Evolutionary conservation across 1,140 invertebrate species (phyloP).

Genomic region (Halictus rubicundus): DNA sequence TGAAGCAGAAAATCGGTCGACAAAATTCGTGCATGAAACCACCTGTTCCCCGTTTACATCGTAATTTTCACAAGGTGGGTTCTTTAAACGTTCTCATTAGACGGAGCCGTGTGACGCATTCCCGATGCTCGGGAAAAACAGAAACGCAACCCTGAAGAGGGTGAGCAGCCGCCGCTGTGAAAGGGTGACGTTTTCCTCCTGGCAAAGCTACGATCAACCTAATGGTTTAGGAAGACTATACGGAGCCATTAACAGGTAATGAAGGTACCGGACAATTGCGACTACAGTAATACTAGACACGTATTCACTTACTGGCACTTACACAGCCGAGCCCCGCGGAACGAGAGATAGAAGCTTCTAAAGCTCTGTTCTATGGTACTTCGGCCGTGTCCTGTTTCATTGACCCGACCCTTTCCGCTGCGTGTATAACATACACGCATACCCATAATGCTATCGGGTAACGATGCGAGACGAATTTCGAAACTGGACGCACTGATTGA

Average conservation of each 20-base stretch:
- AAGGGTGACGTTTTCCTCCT: not conserved
- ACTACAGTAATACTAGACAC: conserved; percentile 22
- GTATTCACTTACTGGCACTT: conserved; percentile 35
- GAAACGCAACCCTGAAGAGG: too few species aligned
- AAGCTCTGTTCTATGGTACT: conserved; percentile 33
- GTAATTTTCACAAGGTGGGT: not conserved
- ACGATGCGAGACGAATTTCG: conserved; percentile 28
- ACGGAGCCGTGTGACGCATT: not conserved
- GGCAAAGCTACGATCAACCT: conserved; percentile 4
- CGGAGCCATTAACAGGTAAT: conserved; percentile 36
- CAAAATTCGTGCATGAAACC: not conserved
- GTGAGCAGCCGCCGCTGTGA: not conserved
- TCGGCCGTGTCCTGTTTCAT: conserved; percentile 38
- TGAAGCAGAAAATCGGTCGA: not conserved
- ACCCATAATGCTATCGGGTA: conserved; percentile 42
- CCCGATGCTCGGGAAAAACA: not conserved
- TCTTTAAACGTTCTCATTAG: conserved; percentile 1
- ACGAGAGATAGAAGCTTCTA: conserved; percentile 29
- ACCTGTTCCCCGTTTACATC: not conserved
- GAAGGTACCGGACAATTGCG: conserved; percentile 32
- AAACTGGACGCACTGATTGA: conserved; percentile 27
- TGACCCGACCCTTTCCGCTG: conserved; percentile 26
- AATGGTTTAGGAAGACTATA: conserved; percentile 34
- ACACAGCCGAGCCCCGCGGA: not conserved
- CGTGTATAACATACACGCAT: conserved; percentile 24